Percentiles rank a stretch among this genome's conserved stretches.
These are phyloP conservation scores for Siniperca chuatsi DNA, from an alignment of 2,113 vertebrate genomes.

Conservation along the genomic window DNA sequence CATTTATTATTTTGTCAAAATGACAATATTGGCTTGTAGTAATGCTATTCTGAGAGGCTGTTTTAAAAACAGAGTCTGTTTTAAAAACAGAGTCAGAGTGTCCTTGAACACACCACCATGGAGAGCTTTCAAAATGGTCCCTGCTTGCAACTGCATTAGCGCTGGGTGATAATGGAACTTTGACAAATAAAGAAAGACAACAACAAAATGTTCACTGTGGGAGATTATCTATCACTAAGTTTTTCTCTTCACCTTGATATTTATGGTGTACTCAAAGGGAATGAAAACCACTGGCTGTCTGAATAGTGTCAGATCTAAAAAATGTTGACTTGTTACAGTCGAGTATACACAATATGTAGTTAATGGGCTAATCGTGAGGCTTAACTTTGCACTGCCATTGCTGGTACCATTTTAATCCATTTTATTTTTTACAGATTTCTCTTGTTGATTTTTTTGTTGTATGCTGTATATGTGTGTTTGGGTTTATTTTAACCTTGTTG, in stretches of 20 bases:
- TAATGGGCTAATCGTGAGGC: background rate
- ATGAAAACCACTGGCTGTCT: background rate
- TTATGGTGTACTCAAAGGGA: background rate
- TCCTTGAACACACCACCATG: conserved; percentile 24
- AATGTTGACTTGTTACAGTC: background rate
- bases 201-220: conserved; percentile 13
- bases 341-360: background rate
- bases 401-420: background rate
- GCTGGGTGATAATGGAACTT: conserved; percentile 17
- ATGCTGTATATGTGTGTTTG: background rate
- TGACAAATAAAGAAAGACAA: conserved; percentile 6
- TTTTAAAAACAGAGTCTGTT: conserved; percentile 3
- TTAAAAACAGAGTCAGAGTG: conserved; percentile 2
- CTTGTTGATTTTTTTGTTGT: no score
- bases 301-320: background rate
- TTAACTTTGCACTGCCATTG: background rate
- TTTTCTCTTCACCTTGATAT: background rate
- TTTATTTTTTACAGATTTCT: background rate
- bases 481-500: background rate
- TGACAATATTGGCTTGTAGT: background rate
- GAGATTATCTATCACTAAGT: background rate
- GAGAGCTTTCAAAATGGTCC: conserved; percentile 13
- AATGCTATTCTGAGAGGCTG: background rate
- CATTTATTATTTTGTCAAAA: background rate
- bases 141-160: conserved; percentile 14